A percentile compares a stretch with the other conserved stretches of the same genome.
These are phyloP conservation scores for Tetragnatha versicolor DNA, from an alignment of 1,140 invertebrate species.

Conservation along the genomic window DNA sequence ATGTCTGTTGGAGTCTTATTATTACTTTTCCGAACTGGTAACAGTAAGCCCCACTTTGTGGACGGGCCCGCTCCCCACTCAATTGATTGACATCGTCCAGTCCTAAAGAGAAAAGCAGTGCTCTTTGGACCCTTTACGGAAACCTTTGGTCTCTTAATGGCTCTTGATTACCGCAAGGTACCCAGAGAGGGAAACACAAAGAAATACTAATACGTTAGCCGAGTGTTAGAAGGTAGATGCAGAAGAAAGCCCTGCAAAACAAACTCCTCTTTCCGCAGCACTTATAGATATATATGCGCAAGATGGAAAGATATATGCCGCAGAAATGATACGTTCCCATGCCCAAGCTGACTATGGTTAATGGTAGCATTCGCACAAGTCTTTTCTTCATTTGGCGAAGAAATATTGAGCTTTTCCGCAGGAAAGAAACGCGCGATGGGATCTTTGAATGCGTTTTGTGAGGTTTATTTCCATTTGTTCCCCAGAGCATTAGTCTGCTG, in stretches of 20 bases:
- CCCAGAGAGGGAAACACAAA: conserved; percentile 10
- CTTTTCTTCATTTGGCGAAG: conserved; percentile 52
- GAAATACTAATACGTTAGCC: conserved; percentile 35
- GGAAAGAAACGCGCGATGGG: conserved; percentile 32
- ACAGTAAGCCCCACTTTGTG: background rate
- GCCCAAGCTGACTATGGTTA: conserved; percentile 51
- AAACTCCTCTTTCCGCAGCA: conserved; percentile 34
- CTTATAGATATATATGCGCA: background rate
- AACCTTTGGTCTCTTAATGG: conserved; percentile 48
- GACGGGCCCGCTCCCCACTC: conserved; percentile 4
- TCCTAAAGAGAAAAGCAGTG: conserved; percentile 11
- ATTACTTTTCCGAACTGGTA: background rate
- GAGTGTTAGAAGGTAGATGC: background rate
- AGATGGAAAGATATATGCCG: conserved; percentile 39
- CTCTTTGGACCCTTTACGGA: conserved; percentile 26
- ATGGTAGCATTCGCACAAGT: conserved; percentile 48
- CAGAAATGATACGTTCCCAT: conserved; percentile 51
- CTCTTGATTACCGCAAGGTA: conserved; percentile 45
- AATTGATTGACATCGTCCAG: conserved; percentile 44
- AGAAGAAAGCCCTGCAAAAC: conserved; percentile 24
- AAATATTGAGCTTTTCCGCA: conserved; percentile 39
- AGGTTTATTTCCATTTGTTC: conserved; percentile 52
- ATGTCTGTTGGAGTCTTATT: no score
- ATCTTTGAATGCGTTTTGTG: conserved; percentile 45
- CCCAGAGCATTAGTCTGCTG: conserved; percentile 37